phyloP scores from a whole-genome alignment of 2,113 vertebrate species.

The Dicaeum eximium region DNA sequence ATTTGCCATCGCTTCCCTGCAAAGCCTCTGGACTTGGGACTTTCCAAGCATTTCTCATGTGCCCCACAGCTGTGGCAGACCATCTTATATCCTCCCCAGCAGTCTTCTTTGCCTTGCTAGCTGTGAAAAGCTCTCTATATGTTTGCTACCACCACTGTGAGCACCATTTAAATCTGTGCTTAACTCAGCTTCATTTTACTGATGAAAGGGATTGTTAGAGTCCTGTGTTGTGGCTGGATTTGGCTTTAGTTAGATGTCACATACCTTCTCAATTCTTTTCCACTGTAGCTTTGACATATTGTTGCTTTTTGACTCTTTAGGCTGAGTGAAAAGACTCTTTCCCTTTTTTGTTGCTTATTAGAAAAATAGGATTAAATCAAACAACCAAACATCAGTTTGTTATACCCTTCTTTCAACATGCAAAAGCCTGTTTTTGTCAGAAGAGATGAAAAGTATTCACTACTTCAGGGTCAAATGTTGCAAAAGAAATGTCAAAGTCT shows the following conservation, averaged over 20 bases:
- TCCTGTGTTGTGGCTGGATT: background rate
- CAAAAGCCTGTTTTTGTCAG: background rate
- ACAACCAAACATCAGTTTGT: background rate
- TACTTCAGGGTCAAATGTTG: background rate
- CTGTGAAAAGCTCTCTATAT: fast-evolving
- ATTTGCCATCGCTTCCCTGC: background rate
- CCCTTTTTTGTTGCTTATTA: background rate
- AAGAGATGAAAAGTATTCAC: background rate
- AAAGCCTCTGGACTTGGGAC: background rate
- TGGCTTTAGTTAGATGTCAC: background rate
- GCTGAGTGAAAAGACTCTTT: background rate
- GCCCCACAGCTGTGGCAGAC: background rate
- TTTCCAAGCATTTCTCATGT: background rate
- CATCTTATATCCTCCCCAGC: background rate
- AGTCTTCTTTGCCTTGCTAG: background rate
- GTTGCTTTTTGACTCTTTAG: background rate
- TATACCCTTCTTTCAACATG: background rate
- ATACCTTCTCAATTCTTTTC: background rate
- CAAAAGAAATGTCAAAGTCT: background rate
- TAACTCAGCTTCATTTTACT: background rate
- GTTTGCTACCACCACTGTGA: background rate
- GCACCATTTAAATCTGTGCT: background rate
- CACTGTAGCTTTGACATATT: background rate
- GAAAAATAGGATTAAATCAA: background rate
- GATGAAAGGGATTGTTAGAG: background rate